Evolutionary conservation across 35 echinoderm and acorn worm species (phyloP).

Genomic region (Lytechinus pictus): DNA sequence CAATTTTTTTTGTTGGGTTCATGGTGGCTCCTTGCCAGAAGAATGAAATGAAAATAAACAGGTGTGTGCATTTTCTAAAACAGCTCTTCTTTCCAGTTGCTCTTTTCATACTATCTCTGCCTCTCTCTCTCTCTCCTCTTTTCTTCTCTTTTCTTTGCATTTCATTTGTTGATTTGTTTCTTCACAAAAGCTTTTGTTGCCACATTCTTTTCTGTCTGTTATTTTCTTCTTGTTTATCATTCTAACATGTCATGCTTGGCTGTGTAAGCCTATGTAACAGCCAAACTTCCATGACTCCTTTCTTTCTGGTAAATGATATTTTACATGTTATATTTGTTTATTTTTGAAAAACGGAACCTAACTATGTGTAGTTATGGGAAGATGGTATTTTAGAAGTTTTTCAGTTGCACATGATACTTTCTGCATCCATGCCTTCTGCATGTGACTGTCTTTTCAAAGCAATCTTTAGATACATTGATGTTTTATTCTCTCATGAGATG

Average conservation of each 20-base stretch:
- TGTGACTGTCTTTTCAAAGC: neutral
- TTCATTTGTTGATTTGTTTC: neutral
- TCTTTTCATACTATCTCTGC: neutral
- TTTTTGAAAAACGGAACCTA: neutral
- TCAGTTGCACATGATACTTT: neutral
- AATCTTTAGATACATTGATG: neutral
- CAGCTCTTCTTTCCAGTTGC: neutral
- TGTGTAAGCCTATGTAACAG: too few relatives aligned
- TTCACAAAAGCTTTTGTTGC: neutral
- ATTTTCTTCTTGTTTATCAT: neutral
- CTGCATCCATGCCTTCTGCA: neutral
- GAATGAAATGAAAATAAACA: slow-evolving; percentile 23
- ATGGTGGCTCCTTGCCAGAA: slow-evolving; percentile 15
- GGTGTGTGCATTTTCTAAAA: slow-evolving; percentile 23
- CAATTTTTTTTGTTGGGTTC: slow-evolving; percentile 31
- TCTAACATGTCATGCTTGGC: neutral
- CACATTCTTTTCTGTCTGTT: neutral
- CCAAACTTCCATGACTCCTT: too few relatives aligned
- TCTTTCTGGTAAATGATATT: too few relatives aligned
- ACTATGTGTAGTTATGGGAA: neutral
- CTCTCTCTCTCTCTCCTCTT: neutral
- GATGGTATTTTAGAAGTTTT: neutral
- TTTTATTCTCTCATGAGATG: neutral
- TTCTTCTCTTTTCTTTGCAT: neutral
- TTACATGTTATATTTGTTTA: neutral